Evolutionary conservation across 2,113 vertebrate species (phyloP), one percentile per base, ranked within the genome.

Genomic region (Symphodus melops): DNA sequence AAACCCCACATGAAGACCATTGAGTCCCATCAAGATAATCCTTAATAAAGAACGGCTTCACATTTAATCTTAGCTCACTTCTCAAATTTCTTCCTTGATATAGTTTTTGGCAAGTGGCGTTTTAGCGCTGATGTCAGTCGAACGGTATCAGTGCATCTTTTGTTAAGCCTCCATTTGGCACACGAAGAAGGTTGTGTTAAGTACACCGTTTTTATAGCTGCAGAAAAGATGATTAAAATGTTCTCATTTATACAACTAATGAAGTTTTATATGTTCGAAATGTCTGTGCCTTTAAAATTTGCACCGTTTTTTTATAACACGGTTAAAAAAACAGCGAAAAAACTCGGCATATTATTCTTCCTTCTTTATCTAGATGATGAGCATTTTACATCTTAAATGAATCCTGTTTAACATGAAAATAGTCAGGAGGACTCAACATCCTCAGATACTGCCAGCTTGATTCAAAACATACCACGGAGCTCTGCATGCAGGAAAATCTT

Each of bases 21-120:
- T 56, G 85, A 92, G 90, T 90, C 91, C 92, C 91, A 91, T 92
- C 92, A 86, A 92, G 91, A 94, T 93, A 93, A 95, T 94, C 92
- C 91, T 92, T 93, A 94, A 93, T 94, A 94, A 94, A 94, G 91
- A 94, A 93, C 59, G 87, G 93, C 91, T 94, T 94, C 90, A 72
- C 92, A 86, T 94, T 94, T 94, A 94, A 95, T 95, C 93, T 93
- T 84, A 79, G 83, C 77, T 72, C 86, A 71, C 86, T 72, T 93
- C 94, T 95, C 92, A 78, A 86, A 90, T 94, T 91, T 94, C 93
- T 87, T 58, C 71, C 91, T 91, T 92, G 91, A 93, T 94, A 93
- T 92, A 88, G 91, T 92, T 93, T 92, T 93, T 93, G 92, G 92
- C 90, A 88, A 91, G 91, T 88, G 84, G 62, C 19, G 63, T 91